Base-by-base conservation (phyloP, 2,888 invertebrate species). In the Apotomis betuletana region DNA sequence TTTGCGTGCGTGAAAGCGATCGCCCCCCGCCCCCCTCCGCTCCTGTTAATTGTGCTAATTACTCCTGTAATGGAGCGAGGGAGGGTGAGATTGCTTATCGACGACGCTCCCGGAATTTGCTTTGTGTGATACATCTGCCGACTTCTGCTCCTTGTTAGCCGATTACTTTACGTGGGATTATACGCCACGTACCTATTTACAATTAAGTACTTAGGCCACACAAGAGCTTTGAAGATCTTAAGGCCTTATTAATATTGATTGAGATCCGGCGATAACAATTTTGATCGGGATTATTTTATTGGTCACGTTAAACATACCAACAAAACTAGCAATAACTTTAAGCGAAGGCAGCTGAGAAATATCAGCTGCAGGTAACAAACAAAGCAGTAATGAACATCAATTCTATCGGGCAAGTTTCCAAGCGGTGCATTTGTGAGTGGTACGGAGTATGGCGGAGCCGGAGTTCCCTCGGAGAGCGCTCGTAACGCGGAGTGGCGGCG, bases 31-130 rank as follows among this genome's bases (percentile, higher is more conserved):
- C 72, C 75, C 73, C 71, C 71, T 83, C 79, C 83, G 83, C 85
- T 85, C 83, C 90, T 89, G 94, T 92, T 94, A 94, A 94, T 94
- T 93, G 94, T 87, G 90, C 93, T 94, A 94, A 94, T 94, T 94
- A 94, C 93, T 90, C 87, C 90, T 90, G 91, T 93, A 93, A 94
- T 91, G 89, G 92, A 91, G 89, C 90, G 87, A 88, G 65, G 70
- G 60, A 87, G 86, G 84, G 87, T 84, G 87, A 91, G 91, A 92
- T 92, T 92, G 91, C 91, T 92, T 92, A 92, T 92, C 91, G 90
- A 89, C 87, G 88, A 86, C 85, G 88, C 87, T 87, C 83, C 86
- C 81, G 84, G 86, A 89, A 89, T 90, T 89, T 88, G 87, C 87
- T 88, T 86, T 83, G 84, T 85, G 85, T 87, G 84, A 85, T 87